Conservation (phyloP, 2,113 vertebrate genomes). For the Monopterus albus region DNA sequence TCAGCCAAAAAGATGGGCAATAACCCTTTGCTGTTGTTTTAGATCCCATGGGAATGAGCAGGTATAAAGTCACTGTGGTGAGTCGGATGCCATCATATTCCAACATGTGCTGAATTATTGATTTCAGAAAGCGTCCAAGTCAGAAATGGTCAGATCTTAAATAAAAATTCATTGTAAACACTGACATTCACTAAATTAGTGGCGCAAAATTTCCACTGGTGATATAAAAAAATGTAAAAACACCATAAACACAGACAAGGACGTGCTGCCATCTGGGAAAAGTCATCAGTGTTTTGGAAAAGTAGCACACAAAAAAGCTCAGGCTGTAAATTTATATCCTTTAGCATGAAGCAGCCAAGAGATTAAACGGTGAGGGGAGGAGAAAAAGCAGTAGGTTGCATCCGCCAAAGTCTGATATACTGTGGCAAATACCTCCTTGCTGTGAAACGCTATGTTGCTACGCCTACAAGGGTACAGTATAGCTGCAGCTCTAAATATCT, state of each 20-base stretch:
- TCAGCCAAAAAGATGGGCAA: no score
- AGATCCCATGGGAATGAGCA: no score
- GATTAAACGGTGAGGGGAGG: conserved; percentile 13
- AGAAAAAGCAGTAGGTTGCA: neutral
- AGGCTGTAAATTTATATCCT: neutral
- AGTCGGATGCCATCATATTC: neutral
- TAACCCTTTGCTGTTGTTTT: no score
- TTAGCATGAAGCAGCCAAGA: neutral
- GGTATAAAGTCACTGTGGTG: no score
- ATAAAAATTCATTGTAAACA: neutral
- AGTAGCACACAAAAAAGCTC: neutral
- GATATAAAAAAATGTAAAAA: neutral
- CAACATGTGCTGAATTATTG: no score
- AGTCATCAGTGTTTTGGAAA: no score
- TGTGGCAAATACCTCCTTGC: neutral
- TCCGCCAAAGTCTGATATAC: neutral
- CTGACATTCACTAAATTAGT: neutral
- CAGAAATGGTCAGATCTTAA: neutral
- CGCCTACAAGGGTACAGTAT: conserved; percentile 1
- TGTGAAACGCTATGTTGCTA: neutral
- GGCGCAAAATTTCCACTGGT: neutral
- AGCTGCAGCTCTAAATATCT: conserved; percentile 8
- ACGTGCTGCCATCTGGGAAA: neutral
- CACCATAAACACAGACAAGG: neutral
- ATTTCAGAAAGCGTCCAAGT: neutral